Evolutionary conservation across 1,140 invertebrate species (phyloP), one percentile per base, ranked within the genome.

Genomic region (Zaprionus tsacasi): DNA sequence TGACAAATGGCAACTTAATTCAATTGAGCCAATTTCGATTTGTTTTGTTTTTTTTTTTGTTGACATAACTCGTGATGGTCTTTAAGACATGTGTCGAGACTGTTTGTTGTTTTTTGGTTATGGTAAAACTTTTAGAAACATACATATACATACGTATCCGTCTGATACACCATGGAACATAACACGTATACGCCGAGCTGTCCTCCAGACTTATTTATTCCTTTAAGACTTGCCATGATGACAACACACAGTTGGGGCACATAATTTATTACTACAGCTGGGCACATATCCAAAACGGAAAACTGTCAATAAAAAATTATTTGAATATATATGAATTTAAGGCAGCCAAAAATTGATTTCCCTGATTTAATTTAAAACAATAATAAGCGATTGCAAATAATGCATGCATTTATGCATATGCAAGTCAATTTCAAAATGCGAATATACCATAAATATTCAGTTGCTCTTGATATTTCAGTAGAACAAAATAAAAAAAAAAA

Each of bases 1-100:
- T 66, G 74, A 72, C 59, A 82, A 82, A 82, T 82, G 76, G 80
- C 69, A 65, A 76, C 66, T 82, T 76, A 76, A 73, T 77, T 77
- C 70, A 77, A 73, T 77, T 77, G 74, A 40, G 63, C 61, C 69
- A 70, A 65, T 76, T 76, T 52, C 12, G 21, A 60, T 60, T 27
- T 21, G 8, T 40, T 61, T 50, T 10, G 8, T 13, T 8, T 58
- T 38, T 12, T 15, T 6, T 15, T 43, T 15, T 45, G 13, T 17
- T 70, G 27, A 6, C 59, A 27, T 54, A 43, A 35, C 63, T 36
- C 35, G 35, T n/a, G 45, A 17, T 59, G 43, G 70, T 58, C 75
- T 83, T 75, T 68, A 66, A 76, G 67, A 12, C 21, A 45, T 45
- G 59, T 50, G 45, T 25, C 43, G 45, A 52, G 27, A 30, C 27